Percentiles rank a stretch among this genome's conserved stretches.
phyloP scores from a whole-genome alignment of 2,113 vertebrate genomes.

The Ptychochromis oligacanthus region DNA sequence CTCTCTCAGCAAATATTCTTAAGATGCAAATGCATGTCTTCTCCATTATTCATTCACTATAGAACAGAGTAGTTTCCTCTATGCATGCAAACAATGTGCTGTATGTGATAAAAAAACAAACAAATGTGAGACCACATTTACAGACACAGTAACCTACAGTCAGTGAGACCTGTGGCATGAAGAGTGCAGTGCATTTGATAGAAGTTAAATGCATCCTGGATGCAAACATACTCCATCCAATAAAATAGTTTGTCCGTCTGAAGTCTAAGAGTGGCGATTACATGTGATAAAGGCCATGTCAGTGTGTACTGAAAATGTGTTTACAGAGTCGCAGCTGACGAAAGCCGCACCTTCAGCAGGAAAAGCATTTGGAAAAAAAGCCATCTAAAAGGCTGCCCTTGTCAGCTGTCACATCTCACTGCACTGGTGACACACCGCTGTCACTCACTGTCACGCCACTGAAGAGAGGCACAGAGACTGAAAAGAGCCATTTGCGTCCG shows the following conservation, averaged over 20 bases:
- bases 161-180: neutral
- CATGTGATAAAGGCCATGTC: neutral
- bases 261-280: neutral
- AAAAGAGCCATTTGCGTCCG: constrained; percentile 61
- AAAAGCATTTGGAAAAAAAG: constrained; percentile 25
- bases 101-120: neutral
- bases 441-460: constrained; percentile 66
- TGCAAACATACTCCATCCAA: neutral
- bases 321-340: neutral
- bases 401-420: constrained; percentile 51
- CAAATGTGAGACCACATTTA: neutral
- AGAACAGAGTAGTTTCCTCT: neutral
- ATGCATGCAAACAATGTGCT: neutral
- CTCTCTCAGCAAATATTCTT: neutral
- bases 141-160: neutral
- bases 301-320: neutral
- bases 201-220: neutral
- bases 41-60: neutral
- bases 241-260: neutral
- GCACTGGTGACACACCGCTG: constrained; percentile 25
- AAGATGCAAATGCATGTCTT: constrained; percentile 1
- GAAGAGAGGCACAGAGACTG: constrained; percentile 40
- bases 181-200: neutral
- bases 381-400: constrained; percentile 43
- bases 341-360: constrained; percentile 29